These are phyloP conservation scores for Pycnonotus jocosus DNA, from an alignment of 2,113 vertebrate species.

Conservation along the genomic window DNA sequence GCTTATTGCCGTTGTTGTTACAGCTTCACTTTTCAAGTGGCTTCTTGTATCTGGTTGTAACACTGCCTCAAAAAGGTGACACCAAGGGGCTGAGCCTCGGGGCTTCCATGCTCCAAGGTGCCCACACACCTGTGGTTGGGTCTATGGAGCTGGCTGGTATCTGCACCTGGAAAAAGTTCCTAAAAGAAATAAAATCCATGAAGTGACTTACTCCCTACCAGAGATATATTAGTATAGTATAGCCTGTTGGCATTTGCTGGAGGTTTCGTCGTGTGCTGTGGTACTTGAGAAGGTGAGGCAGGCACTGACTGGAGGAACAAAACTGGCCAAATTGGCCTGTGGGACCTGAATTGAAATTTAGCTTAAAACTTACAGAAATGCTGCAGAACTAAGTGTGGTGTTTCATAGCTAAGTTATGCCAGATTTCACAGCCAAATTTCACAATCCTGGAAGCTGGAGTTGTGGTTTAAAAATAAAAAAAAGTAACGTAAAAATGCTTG, in stretches of 20 bases:
- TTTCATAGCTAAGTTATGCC: background rate
- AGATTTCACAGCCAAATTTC: background rate
- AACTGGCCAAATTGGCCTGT: background rate
- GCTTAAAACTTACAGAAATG: background rate
- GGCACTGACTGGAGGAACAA: background rate
- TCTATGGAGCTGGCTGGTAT: background rate
- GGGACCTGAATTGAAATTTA: background rate
- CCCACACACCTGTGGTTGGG: fast-evolving
- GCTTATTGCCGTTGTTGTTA: fast-evolving
- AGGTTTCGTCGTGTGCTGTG: background rate
- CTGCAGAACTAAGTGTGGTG: background rate
- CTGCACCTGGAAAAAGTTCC: background rate
- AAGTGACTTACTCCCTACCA: background rate
- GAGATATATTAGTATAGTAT: too few species aligned
- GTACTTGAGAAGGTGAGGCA: background rate
- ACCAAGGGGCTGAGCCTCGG: background rate
- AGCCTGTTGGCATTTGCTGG: fast-evolving
- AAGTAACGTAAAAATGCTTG: background rate
- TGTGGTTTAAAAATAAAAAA: background rate
- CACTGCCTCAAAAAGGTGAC: background rate
- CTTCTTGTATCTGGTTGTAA: background rate
- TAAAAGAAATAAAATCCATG: background rate
- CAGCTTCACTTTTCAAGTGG: background rate
- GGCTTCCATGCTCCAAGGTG: fast-evolving
- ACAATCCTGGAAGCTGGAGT: background rate